Conservation (phyloP, 2,797 vertebrate genomes). For the Malacoctenus gilli region DNA sequence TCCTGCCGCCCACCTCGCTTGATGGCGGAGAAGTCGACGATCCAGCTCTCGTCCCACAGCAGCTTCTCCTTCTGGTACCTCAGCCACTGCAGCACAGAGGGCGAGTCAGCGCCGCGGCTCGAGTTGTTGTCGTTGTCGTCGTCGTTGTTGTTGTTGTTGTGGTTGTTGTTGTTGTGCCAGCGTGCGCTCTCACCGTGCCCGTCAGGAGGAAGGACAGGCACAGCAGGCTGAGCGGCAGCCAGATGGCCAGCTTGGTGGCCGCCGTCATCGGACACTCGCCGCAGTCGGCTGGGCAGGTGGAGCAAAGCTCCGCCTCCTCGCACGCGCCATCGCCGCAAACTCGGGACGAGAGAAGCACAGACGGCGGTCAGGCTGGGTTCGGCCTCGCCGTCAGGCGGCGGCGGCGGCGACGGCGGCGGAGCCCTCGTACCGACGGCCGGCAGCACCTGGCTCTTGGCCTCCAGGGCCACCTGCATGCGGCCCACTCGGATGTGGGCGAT, state of each 20-base stretch:
- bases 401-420: no score
- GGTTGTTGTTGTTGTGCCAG: neutral
- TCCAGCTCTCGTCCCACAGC: constrained; percentile 90
- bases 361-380: no score
- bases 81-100: constrained; percentile 84
- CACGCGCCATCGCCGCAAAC: constrained; percentile 84
- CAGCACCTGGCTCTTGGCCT: constrained; percentile 84
- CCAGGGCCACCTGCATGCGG: constrained; percentile 85
- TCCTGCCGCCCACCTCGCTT: constrained; percentile 83
- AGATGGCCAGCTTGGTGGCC: constrained; percentile 73
- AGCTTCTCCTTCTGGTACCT: constrained; percentile 89
- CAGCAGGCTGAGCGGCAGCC: constrained; percentile 81
- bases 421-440: constrained; percentile 82
- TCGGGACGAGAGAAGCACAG: constrained; percentile 8
- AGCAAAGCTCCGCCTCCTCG: constrained; percentile 84
- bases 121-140: neutral
- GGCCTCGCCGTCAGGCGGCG: no score
- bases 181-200: constrained; percentile 69
- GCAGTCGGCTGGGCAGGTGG: constrained; percentile 83
- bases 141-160: neutral
- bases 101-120: neutral
- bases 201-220: constrained; percentile 79
- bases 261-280: constrained; percentile 82
- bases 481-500: constrained; percentile 87
- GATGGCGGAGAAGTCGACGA: constrained; percentile 85